phyloP scores from a whole-genome alignment of 2,888 invertebrate species.

The Pantelozetes paolii region DNA sequence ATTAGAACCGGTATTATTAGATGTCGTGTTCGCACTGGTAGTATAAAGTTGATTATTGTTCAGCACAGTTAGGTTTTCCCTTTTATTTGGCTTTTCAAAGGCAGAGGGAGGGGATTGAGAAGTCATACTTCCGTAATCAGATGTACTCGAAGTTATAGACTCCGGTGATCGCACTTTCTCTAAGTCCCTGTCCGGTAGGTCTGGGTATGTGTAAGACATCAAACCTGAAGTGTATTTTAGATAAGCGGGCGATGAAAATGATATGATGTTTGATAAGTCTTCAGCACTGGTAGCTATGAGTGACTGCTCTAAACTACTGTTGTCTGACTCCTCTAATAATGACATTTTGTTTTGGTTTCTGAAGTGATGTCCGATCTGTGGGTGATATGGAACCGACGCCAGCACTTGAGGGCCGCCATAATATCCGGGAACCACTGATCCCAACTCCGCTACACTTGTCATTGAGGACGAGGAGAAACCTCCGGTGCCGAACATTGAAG shows the following conservation, averaged over 20 bases:
- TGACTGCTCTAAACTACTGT: constrained; percentile 43
- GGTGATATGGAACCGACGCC: constrained; percentile 45
- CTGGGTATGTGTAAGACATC: neutral
- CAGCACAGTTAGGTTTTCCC: neutral
- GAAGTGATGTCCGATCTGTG: constrained; percentile 42
- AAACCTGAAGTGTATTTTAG: constrained; percentile 8
- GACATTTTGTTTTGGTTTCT: constrained; percentile 41
- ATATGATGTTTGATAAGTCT: constrained; percentile 46
- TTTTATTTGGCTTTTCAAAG: constrained; percentile 37
- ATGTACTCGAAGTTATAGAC: constrained; percentile 41
- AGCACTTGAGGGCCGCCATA: constrained; percentile 45
- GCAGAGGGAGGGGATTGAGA: constrained; percentile 43
- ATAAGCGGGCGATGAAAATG: constrained; percentile 26
- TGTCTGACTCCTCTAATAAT: constrained; percentile 41
- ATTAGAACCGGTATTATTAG: neutral
- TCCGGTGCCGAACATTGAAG: constrained; percentile 33
- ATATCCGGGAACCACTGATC: constrained; percentile 43
- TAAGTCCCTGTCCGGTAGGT: constrained; percentile 34
- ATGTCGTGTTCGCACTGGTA: neutral
- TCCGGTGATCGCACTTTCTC: constrained; percentile 42
- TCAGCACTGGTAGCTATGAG: constrained; percentile 45
- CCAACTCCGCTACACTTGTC: constrained; percentile 34
- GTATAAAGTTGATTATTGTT: neutral
- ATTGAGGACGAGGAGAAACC: constrained; percentile 36
- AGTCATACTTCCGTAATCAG: constrained; percentile 43